These are phyloP conservation scores for Drosophila insularis DNA, from an alignment of 1,140 invertebrate species.

Conservation along the genomic window DNA sequence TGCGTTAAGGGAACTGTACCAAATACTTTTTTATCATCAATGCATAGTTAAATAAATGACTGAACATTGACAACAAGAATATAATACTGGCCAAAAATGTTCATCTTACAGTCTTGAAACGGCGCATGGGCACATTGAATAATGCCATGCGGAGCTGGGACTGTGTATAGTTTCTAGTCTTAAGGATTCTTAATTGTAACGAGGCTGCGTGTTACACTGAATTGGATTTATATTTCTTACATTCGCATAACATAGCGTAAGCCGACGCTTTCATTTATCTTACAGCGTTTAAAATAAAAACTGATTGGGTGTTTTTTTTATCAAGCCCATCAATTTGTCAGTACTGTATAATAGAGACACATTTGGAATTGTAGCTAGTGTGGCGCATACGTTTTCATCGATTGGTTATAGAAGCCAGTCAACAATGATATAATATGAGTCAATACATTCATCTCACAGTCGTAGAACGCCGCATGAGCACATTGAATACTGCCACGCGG, in stretches of 20 bases:
- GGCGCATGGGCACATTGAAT: slow-evolving; percentile 41
- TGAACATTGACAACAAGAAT: slow-evolving; percentile 38
- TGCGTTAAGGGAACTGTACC: slow-evolving; percentile 34
- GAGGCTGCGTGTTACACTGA: slow-evolving; percentile 74
- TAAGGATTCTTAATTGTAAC: slow-evolving; percentile 28
- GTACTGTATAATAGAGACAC: slow-evolving; percentile 37
- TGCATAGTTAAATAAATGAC: slow-evolving; percentile 3
- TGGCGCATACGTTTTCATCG: slow-evolving; percentile 68
- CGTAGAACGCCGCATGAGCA: slow-evolving; percentile 49
- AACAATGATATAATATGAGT: slow-evolving; percentile 57
- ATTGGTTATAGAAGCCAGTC: slow-evolving; percentile 22
- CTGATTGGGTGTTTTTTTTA: slow-evolving; percentile 3
- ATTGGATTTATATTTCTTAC: slow-evolving; percentile 30
- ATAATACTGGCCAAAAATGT: slow-evolving; percentile 45
- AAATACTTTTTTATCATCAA: slow-evolving; percentile 68
- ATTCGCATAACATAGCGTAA: slow-evolving; percentile 79
- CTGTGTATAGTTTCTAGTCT: slow-evolving; percentile 19
- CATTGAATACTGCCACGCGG: slow-evolving; percentile 38
- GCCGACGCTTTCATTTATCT: slow-evolving; percentile 70
- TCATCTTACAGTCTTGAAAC: slow-evolving; percentile 54
- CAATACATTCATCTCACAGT: slow-evolving; percentile 40
- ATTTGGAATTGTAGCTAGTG: background rate
- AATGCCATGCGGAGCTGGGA: slow-evolving; percentile 58
- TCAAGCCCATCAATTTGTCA: slow-evolving; percentile 57
- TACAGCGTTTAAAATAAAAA: slow-evolving; percentile 84